Evolutionary conservation across 2,797 vertebrate genomes (phyloP), one percentile per base, ranked within the genome.

Genomic region (Gadopsis bispinosus): DNA sequence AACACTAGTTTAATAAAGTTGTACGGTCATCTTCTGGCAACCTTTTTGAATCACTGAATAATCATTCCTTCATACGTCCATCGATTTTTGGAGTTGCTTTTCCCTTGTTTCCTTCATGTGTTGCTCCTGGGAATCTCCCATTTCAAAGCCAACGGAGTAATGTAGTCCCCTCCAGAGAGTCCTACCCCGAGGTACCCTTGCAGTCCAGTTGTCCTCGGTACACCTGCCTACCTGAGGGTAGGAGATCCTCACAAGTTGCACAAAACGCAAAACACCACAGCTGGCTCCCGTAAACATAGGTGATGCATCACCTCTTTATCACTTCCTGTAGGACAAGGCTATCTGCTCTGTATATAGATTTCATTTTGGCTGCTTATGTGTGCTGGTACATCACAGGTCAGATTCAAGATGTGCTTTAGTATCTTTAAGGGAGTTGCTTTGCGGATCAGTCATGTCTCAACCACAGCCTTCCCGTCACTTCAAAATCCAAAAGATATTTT

Each of bases 131-230:
- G 37, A 47, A 64, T 64, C 7, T 26, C 7, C 4, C 2, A 14
- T 45, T 66, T 75, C 71, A 71, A 51, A 79, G 33, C 33, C 26
- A 70, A 17, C 20, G 66, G 55, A 26, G 41, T n/a, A 61, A 78
- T 65, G 22, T 20, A 37, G n/a, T 45, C 53, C 59, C 59, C 20
- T 58, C 26, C 43, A 56, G 33, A 20, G 51, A 39, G 11, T 47
- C 29, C 16, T 66, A 22, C 29, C 33, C 16, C 35, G n/a, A 72
- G 19, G n/a, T 61, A 48, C 14, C 33, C 39, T 22, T 47, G 9
- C 43, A 63, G 39, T 50, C 14, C 14, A 41, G 29, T 47, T 16
- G 5, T 55, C 16, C 19, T 65, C 39, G 33, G 39, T 5, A 20
- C 54, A 75, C 0, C n/a, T 62, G 29, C 59, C 14, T 48, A 19